phyloP scores from a whole-genome alignment of 2,797 vertebrate species.

The Perodicticus potto region DNA sequence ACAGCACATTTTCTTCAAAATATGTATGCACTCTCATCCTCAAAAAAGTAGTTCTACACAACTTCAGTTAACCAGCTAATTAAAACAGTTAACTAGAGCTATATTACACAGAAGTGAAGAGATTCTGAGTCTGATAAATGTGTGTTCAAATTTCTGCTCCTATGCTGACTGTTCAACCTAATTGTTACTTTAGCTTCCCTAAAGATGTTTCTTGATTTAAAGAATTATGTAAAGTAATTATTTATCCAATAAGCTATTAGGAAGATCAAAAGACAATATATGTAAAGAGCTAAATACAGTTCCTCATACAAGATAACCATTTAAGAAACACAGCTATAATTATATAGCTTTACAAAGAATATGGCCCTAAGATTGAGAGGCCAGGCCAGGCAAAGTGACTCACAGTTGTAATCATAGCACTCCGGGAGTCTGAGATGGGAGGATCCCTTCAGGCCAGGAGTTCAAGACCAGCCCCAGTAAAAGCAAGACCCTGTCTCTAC shows the following conservation, averaged over 20 bases:
- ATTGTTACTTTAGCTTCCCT: background rate
- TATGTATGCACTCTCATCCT: background rate
- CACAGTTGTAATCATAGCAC: no score
- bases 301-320: background rate
- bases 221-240: background rate
- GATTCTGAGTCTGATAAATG: slow-evolving; percentile 7
- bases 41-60: background rate
- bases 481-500: no score
- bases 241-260: background rate
- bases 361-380: background rate
- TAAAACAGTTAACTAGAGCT: background rate
- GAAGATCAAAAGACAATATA: slow-evolving; percentile 22
- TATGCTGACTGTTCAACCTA: background rate
- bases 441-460: no score
- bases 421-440: no score
- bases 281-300: background rate
- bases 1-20: background rate
- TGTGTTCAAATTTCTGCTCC: background rate
- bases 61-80: slow-evolving; percentile 8
- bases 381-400: no score
- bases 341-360: slow-evolving; percentile 10
- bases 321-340: slow-evolving; percentile 37
- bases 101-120: background rate
- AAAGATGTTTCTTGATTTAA: slow-evolving; percentile 35
- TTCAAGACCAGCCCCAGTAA: no score